Conservation (phyloP, 2,113 vertebrate species). For the Taurulus bubalis region DNA sequence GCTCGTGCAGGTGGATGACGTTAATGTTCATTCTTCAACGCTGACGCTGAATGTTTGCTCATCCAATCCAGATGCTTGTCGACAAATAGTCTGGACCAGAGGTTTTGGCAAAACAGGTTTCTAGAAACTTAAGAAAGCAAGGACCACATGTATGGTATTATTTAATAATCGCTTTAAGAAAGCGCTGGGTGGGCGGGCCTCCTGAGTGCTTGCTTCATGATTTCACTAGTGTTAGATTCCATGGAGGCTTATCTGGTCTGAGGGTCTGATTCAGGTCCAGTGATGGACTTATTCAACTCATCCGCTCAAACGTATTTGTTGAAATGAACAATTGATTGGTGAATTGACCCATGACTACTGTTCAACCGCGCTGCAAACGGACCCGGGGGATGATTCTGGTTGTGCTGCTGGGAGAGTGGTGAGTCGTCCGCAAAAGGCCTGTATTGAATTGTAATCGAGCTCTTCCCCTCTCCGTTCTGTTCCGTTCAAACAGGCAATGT, state of each 20-base stretch:
- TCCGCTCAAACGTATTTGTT: background rate
- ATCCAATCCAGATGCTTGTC: no score
- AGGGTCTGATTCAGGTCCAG: slow-evolving; percentile 6
- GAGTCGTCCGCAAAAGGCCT: background rate
- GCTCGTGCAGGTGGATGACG: no score
- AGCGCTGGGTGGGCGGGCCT: background rate
- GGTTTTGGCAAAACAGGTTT: no score
- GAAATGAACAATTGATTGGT: slow-evolving; percentile 25
- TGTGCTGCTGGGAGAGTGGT: slow-evolving; percentile 5
- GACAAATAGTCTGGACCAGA: no score
- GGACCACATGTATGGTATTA: background rate
- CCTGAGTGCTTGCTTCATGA: background rate
- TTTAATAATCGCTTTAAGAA: background rate
- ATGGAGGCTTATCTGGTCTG: background rate
- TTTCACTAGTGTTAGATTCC: background rate
- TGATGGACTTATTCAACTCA: background rate
- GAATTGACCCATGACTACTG: slow-evolving; percentile 23
- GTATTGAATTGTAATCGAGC: background rate
- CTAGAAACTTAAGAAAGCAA: no score
- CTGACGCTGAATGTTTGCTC: no score
- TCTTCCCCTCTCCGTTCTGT: slow-evolving; percentile 11
- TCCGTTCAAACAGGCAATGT: slow-evolving; percentile 26
- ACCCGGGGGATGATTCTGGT: background rate
- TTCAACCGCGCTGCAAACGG: slow-evolving; percentile 5
- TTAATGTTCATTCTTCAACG: no score